Conservation (phyloP, 2,797 vertebrate genomes). For the Leptoclinus maculatus region DNA sequence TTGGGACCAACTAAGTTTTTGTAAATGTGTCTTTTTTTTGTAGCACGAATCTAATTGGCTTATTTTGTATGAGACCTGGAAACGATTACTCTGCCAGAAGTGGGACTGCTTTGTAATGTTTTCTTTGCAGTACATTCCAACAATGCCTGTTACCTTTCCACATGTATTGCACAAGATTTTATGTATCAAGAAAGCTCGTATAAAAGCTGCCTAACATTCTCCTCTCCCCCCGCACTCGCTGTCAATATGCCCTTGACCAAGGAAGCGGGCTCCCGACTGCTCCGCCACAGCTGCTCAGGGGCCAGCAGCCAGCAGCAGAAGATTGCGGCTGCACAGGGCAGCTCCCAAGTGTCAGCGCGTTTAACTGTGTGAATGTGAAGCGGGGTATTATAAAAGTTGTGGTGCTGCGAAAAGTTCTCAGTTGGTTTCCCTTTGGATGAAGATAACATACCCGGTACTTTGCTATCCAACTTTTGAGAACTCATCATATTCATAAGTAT, state of each 20-base stretch:
- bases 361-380: constrained; percentile 17
- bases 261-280: constrained; percentile 15
- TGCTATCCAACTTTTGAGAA: neutral
- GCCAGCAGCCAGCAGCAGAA: constrained; percentile 6
- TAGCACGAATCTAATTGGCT: neutral
- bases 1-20: neutral
- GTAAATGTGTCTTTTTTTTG: neutral
- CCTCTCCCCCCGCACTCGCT: constrained; percentile 3
- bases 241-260: constrained; percentile 49
- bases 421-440: constrained; percentile 3
- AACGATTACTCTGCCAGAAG: neutral
- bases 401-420: constrained; percentile 14
- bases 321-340: constrained; percentile 20
- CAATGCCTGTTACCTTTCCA: neutral
- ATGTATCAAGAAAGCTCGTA: neutral
- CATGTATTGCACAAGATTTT: neutral
- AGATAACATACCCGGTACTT: neutral
- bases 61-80: neutral
- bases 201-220: constrained; percentile 20
- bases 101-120: neutral
- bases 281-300: constrained; percentile 8
- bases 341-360: constrained; percentile 13
- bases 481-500: constrained; percentile 9
- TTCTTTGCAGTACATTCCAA: constrained; percentile 5
- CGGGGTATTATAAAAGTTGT: neutral